phyloP scores from a whole-genome alignment of 2,888 invertebrate species.

The Microchrysa polita region DNA sequence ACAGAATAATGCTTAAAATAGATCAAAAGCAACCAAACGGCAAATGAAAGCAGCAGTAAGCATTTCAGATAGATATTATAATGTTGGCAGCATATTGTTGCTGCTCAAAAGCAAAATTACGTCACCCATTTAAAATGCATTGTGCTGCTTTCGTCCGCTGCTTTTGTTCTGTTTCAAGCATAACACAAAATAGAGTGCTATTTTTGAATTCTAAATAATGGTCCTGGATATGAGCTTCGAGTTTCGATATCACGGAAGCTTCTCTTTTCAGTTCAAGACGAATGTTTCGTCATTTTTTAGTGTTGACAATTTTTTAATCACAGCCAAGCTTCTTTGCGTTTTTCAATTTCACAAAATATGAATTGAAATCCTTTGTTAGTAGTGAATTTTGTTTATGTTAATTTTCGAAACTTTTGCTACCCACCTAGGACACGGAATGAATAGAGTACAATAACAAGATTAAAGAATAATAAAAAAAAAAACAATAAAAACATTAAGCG shows the following conservation, averaged over 20 bases:
- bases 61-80: too few species aligned
- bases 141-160: too few species aligned
- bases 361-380: not conserved
- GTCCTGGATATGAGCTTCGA: conserved; percentile 13
- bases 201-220: not conserved
- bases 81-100: too few species aligned
- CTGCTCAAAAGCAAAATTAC: too few species aligned
- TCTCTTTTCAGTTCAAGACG: conserved; percentile 18
- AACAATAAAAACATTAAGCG: too few species aligned
- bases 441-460: not conserved
- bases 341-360: not conserved
- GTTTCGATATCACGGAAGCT: conserved; percentile 20
- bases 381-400: not conserved
- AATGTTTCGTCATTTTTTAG: not conserved
- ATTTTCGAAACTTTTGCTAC: not conserved
- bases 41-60: too few species aligned
- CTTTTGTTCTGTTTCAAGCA: too few species aligned
- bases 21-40: too few species aligned
- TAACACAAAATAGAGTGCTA: too few species aligned
- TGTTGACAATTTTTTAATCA: conserved; percentile 22
- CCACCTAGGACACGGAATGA: not conserved
- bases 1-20: too few species aligned
- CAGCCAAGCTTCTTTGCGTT: conserved; percentile 39
- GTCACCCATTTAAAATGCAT: too few species aligned
- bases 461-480: too few species aligned